These are phyloP conservation scores for Macquaria ambigua DNA, from an alignment of 2,113 vertebrate species.

Conservation along the genomic window DNA sequence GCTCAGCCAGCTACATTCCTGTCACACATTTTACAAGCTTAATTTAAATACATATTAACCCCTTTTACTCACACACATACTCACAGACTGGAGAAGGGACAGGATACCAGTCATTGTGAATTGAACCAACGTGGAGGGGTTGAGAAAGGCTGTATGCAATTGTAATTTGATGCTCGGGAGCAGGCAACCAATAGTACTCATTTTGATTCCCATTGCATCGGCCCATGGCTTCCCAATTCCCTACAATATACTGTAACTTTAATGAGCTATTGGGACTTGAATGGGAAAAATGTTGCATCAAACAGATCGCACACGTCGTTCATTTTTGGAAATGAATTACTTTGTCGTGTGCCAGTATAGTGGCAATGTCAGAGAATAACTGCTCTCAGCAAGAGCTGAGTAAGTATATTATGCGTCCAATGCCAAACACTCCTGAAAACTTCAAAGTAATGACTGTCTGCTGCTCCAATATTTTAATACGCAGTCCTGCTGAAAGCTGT, in stretches of 20 bases:
- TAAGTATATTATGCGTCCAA: too few relatives aligned
- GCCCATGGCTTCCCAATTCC: not conserved
- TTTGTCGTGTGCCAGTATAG: not conserved
- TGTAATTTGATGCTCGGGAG: not conserved
- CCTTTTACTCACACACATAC: not conserved
- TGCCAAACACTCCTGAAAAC: not conserved
- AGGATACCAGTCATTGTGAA: not conserved
- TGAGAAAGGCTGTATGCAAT: not conserved
- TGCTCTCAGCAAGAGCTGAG: too few relatives aligned
- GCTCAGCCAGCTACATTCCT: conserved; percentile 33
- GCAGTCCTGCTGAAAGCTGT: too few relatives aligned
- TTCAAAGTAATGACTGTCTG: too few relatives aligned
- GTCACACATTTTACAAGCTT: conserved; percentile 19
- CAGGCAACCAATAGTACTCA: not conserved
- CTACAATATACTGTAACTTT: too few relatives aligned
- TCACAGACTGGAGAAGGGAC: not conserved
- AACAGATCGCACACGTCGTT: not conserved
- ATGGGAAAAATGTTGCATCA: not conserved
- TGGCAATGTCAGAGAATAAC: not conserved
- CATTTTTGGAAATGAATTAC: not conserved
- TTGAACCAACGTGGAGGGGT: not conserved
- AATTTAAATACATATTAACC: conserved; percentile 23
- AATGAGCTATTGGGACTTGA: not conserved
- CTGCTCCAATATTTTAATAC: too few relatives aligned
- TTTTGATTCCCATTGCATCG: not conserved